phyloP scores from a whole-genome alignment of 1,140 invertebrate genomes.

The Solen grandis region DNA sequence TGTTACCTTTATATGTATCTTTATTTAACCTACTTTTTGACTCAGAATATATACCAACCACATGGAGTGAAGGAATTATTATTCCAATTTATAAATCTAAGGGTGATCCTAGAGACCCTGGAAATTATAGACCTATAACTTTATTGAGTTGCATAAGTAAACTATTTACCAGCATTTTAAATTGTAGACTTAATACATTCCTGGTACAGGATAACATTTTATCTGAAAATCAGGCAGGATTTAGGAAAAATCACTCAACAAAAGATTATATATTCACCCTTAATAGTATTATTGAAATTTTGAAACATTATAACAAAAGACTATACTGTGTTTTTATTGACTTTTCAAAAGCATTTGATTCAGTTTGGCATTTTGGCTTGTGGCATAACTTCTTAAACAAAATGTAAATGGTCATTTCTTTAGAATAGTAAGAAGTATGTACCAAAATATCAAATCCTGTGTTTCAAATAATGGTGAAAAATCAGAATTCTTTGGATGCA shows the following conservation, averaged over 20 bases:
- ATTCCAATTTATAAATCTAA: conserved; percentile 17
- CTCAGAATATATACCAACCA: background rate
- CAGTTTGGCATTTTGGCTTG: too few species aligned
- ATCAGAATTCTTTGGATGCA: conserved; percentile 1
- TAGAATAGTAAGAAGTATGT: too few species aligned
- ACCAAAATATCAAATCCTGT: background rate
- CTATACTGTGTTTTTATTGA: too few species aligned
- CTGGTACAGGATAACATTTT: background rate
- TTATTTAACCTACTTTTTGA: conserved; percentile 7
- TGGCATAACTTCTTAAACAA: too few species aligned
- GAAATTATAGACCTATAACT: conserved; percentile 17
- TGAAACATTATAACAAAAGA: too few species aligned
- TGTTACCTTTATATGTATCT: conserved; percentile 5
- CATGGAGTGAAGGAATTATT: conserved; percentile 5
- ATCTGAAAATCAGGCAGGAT: conserved; percentile 1
- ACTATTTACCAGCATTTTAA: conserved; percentile 1
- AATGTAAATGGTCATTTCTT: background rate
- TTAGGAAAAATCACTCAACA: too few species aligned
- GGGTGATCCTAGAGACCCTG: background rate
- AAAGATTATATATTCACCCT: too few species aligned
- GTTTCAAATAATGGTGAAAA: too few species aligned
- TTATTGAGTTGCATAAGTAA: background rate
- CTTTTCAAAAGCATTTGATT: too few species aligned
- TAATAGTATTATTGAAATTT: too few species aligned
- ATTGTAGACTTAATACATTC: background rate